Evolutionary conservation across 2,888 invertebrate genomes (phyloP).

Genomic region (Acanthosoma haemorrhoidale): DNA sequence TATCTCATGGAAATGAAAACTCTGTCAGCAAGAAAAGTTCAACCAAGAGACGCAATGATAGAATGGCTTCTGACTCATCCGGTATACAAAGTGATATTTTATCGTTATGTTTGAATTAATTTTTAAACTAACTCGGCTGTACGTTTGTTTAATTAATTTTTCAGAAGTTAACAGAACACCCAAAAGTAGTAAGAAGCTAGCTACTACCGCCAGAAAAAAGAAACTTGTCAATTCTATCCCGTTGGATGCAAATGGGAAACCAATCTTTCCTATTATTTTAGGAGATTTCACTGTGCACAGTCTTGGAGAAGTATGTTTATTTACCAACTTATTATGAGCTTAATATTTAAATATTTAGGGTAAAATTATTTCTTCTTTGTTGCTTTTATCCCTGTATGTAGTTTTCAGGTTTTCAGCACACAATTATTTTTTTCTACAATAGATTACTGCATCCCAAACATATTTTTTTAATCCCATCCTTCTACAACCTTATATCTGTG

Average conservation of each 20-base stretch:
- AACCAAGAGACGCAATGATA: conserved; percentile 32
- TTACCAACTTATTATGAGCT: not conserved
- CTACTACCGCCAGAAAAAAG: conserved; percentile 36
- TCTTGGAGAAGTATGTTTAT: conserved; percentile 58
- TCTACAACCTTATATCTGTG: too few relatives aligned
- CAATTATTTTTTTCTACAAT: too few relatives aligned
- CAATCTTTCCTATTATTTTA: conserved; percentile 66
- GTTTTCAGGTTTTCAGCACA: too few relatives aligned
- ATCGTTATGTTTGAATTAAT: not conserved
- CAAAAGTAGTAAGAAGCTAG: conserved; percentile 34
- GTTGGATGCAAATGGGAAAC: conserved; percentile 60
- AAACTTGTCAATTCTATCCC: conserved; percentile 59
- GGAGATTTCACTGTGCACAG: conserved; percentile 67
- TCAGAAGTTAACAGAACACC: conserved; percentile 27
- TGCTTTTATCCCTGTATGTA: not conserved
- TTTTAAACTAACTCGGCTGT: too few relatives aligned
- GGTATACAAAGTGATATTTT: conserved; percentile 11
- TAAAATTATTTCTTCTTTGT: not conserved
- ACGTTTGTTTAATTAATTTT: too few relatives aligned
- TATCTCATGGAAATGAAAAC: not conserved
- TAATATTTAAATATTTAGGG: not conserved
- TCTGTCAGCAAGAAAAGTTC: conserved; percentile 13
- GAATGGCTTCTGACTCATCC: conserved; percentile 31
- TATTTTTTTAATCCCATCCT: too few relatives aligned
- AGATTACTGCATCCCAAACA: too few relatives aligned